Evolutionary conservation across 1,140 invertebrate genomes (phyloP).

Genomic region (Penaeus chinensis): DNA sequence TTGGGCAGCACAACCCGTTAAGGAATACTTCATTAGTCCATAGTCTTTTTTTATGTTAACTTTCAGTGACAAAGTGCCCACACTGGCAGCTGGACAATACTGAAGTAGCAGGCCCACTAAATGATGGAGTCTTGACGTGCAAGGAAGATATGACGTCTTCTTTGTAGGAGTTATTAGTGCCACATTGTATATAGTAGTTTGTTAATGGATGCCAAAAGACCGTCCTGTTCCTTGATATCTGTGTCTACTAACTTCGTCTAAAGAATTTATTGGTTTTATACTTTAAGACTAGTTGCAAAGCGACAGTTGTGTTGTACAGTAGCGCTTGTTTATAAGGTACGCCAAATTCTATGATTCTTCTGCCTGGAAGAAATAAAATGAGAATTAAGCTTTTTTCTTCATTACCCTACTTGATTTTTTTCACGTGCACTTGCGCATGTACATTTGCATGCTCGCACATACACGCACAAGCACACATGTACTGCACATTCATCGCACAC

Average conservation of each 20-base stretch:
- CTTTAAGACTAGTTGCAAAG: constrained; percentile 60
- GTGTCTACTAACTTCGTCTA: constrained; percentile 52
- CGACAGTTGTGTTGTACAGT: constrained; percentile 59
- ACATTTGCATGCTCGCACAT: no score
- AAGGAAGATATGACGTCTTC: constrained; percentile 9
- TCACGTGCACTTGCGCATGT: no score
- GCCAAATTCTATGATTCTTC: constrained; percentile 60
- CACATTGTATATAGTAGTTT: constrained; percentile 55
- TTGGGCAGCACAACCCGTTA: constrained; percentile 43
- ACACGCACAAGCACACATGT: no score
- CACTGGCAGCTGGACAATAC: not conserved
- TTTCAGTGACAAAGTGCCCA: constrained; percentile 1
- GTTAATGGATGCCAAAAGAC: constrained; percentile 60
- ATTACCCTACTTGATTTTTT: not conserved
- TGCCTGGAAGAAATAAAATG: constrained; percentile 59
- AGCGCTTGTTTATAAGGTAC: constrained; percentile 59
- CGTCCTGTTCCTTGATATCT: constrained; percentile 57
- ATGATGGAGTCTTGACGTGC: constrained; percentile 4
- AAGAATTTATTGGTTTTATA: constrained; percentile 55
- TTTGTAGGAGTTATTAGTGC: constrained; percentile 48
- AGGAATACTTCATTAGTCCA: constrained; percentile 10
- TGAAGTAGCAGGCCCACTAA: no score
- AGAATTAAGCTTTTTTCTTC: not conserved
- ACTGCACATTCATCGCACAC: no score
- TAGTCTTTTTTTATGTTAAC: constrained; percentile 7